Evolutionary conservation across 2,113 vertebrate genomes (phyloP).

Genomic region (Alces alces): DNA sequence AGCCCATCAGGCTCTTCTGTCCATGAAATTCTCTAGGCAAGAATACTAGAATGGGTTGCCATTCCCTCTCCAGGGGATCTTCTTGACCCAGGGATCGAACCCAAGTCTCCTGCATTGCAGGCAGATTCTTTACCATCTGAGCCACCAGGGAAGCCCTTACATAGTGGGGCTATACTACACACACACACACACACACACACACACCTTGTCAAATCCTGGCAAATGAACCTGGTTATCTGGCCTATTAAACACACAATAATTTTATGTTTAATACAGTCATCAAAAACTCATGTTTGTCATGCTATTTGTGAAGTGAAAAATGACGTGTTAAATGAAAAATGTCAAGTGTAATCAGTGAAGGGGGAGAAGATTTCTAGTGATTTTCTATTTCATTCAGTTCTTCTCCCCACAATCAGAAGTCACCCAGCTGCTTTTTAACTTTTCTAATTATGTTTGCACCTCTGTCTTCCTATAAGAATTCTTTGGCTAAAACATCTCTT

Average conservation of each 20-base stretch:
- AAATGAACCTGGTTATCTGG: background rate
- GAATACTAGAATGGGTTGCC: background rate
- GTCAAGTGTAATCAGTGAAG: background rate
- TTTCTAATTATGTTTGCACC: conserved; percentile 3
- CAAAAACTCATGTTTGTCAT: background rate
- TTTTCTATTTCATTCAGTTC: background rate
- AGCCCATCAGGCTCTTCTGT: background rate
- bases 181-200: background rate
- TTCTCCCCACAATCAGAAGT: background rate
- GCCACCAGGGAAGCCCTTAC: background rate
- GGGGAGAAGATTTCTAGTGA: background rate
- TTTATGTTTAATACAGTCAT: background rate
- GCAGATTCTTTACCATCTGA: background rate
- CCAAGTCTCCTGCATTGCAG: background rate
- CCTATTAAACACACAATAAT: background rate
- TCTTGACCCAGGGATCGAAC: background rate
- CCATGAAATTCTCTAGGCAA: background rate
- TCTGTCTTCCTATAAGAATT: background rate
- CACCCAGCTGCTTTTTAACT: conserved; percentile 8
- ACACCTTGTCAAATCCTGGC: background rate
- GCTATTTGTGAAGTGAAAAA: background rate
- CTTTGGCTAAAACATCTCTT: background rate
- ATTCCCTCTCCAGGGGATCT: background rate
- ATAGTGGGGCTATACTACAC: background rate
- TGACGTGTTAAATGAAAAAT: background rate